Evolutionary conservation across 2,888 invertebrate species (phyloP).

Genomic region (Acanthosepion esculentum): DNA sequence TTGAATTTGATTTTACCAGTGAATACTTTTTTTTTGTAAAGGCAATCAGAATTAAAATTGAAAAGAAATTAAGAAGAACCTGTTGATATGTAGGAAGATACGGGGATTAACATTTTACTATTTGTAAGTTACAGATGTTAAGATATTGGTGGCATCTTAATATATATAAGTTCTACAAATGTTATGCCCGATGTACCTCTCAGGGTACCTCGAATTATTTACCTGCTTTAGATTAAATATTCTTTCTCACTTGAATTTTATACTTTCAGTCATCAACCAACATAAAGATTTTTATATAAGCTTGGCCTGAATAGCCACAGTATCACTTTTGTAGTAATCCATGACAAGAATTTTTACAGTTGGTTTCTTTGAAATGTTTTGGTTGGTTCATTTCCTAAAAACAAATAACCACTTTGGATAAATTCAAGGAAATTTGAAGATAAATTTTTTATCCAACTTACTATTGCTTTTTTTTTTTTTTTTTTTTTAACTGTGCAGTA

Average conservation of each 20-base stretch:
- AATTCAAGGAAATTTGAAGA: background rate
- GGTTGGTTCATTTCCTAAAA: background rate
- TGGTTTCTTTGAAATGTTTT: background rate
- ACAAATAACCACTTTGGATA: background rate
- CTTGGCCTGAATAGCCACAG: background rate
- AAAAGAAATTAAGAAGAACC: background rate
- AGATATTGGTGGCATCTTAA: background rate
- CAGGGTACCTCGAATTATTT: too few species aligned
- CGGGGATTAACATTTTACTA: background rate
- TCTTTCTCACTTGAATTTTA: too few species aligned
- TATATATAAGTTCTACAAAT: background rate
- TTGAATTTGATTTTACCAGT: background rate
- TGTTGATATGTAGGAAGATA: too few species aligned
- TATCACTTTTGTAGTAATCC: background rate
- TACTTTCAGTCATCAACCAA: too few species aligned
- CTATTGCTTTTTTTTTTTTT: background rate
- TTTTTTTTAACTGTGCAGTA: background rate
- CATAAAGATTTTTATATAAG: background rate
- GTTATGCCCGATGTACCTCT: background rate
- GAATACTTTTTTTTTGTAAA: constrained; percentile 14
- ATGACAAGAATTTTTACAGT: background rate
- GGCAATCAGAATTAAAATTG: background rate
- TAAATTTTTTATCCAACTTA: background rate
- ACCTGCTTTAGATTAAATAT: too few species aligned
- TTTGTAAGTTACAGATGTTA: background rate